These are phyloP conservation scores for Psittacara wagleri DNA, from an alignment of 2,113 vertebrate genomes.

Conservation along the genomic window DNA sequence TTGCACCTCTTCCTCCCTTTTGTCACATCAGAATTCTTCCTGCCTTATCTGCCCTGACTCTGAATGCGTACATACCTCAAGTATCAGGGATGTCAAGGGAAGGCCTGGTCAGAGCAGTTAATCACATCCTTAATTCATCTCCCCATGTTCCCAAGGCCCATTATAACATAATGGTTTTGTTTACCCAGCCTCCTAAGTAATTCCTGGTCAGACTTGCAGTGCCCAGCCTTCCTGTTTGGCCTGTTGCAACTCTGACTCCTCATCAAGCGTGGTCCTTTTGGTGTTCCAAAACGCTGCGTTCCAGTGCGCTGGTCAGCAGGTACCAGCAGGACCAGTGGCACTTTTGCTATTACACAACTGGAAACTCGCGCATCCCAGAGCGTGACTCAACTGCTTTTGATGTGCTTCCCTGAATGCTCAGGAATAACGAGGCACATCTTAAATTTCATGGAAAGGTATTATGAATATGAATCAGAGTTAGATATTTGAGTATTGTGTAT, in stretches of 20 bases:
- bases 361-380: not conserved
- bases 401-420: not conserved
- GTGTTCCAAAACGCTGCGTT: not conserved
- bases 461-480: fast-evolving
- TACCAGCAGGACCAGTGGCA: not conserved
- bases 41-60: not conserved
- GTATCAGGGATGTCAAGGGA: not conserved
- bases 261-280: not conserved
- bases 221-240: not conserved
- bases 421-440: not conserved
- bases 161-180: slow-evolving; percentile 26
- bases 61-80: fast-evolving
- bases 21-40: not conserved
- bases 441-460: not conserved
- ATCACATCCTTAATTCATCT: not conserved
- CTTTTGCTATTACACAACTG: not conserved
- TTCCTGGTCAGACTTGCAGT: not conserved
- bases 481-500: not conserved
- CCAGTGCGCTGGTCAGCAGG: not conserved
- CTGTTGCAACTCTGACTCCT: not conserved
- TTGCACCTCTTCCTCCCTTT: not conserved
- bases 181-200: not conserved
- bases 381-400: not conserved
- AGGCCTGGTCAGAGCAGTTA: not conserved
- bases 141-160: not conserved